Evolutionary conservation across 2,113 vertebrate genomes (phyloP).

Genomic region (Rattus norvegicus): DNA sequence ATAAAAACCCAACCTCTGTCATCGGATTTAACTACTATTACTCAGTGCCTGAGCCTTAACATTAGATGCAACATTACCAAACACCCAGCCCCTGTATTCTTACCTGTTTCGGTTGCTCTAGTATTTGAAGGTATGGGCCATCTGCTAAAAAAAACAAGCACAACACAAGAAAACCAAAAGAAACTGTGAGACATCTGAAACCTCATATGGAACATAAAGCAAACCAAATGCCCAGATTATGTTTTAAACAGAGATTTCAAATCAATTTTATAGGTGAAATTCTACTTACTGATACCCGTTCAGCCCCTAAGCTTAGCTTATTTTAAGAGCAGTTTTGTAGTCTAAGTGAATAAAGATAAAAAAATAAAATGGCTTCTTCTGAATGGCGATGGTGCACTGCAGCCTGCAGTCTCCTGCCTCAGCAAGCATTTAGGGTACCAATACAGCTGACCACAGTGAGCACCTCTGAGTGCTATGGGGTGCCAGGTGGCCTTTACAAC

Average conservation of each 20-base stretch:
- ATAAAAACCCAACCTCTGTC: background rate
- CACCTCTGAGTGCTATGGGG: background rate
- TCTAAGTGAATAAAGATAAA: background rate
- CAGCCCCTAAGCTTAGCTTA: background rate
- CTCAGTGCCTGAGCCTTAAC: background rate
- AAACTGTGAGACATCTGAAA: constrained; percentile 73
- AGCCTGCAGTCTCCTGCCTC: background rate
- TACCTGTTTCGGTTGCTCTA: constrained; percentile 84
- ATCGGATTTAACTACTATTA: constrained; percentile 5
- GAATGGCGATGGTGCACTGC: background rate
- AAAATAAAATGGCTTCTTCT: background rate
- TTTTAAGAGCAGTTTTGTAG: background rate
- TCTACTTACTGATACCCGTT: background rate
- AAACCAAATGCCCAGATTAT: constrained; percentile 65
- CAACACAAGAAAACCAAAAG: constrained; percentile 74
- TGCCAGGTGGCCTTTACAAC: background rate
- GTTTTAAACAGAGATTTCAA: constrained; percentile 44
- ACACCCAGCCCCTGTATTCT: constrained; percentile 57
- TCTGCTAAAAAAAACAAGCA: constrained; percentile 77
- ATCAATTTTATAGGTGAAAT: background rate
- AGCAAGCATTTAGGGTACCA: background rate
- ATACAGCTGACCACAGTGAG: background rate
- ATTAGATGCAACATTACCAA: constrained; percentile 16
- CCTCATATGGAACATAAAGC: constrained; percentile 50
- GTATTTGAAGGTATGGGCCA: constrained; percentile 82